A percentile compares a stretch with the other conserved stretches of the same genome.
phyloP scores from a whole-genome alignment of 2,888 invertebrate genomes.

The Ecliptopera silaceata region DNA sequence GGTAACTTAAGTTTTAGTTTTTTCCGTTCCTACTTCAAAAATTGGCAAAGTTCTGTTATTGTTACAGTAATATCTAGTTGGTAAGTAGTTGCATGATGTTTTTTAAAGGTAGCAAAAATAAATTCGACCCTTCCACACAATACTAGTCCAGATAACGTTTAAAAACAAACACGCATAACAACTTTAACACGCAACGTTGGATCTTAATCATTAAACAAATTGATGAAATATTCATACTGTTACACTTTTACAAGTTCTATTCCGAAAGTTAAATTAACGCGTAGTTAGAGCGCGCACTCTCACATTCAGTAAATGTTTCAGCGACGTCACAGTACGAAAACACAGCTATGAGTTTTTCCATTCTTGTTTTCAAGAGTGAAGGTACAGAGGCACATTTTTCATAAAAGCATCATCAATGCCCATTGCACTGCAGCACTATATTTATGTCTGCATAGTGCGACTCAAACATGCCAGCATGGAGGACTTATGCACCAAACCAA shows the following conservation, averaged over 20 bases:
- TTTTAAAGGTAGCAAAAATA: slow-evolving; percentile 23
- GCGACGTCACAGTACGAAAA: slow-evolving; percentile 39
- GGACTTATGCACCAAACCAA: neutral
- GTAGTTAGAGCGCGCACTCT: slow-evolving; percentile 44
- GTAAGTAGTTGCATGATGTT: no score
- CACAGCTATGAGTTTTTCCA: slow-evolving; percentile 29
- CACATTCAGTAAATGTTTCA: slow-evolving; percentile 37
- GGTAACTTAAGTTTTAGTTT: no score
- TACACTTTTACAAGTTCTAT: slow-evolving; percentile 51
- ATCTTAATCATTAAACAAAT: slow-evolving; percentile 49
- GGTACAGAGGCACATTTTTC: slow-evolving; percentile 16
- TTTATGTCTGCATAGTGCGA: neutral
- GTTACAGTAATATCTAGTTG: neutral
- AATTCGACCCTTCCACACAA: slow-evolving; percentile 24
- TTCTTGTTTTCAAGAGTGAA: slow-evolving; percentile 7
- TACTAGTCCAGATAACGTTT: slow-evolving; percentile 24
- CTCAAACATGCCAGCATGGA: slow-evolving; percentile 11
- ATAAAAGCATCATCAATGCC: slow-evolving; percentile 2
- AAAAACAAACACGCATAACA: slow-evolving; percentile 47
- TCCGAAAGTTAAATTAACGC: slow-evolving; percentile 47
- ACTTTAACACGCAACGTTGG: slow-evolving; percentile 50
- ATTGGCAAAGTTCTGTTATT: no score
- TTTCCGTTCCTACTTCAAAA: no score
- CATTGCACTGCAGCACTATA: neutral
- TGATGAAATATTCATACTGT: slow-evolving; percentile 43